phyloP scores from a whole-genome alignment of 35 echinoderm and acorn worm species.

The Lytechinus variegatus region DNA sequence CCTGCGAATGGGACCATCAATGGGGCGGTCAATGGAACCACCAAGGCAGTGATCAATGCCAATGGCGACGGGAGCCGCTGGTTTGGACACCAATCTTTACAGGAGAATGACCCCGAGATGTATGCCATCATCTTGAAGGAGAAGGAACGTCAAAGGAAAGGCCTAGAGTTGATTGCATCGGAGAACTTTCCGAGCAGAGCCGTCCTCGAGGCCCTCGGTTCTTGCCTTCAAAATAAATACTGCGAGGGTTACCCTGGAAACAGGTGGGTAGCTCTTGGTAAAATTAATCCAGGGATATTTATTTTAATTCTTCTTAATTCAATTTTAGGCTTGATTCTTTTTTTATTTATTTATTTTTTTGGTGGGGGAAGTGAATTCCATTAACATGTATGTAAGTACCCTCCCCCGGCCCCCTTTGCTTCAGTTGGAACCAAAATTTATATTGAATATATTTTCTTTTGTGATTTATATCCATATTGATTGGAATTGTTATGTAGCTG shows the following conservation, averaged over 20 bases:
- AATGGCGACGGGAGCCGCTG: conserved; percentile 41
- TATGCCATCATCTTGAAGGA: conserved; percentile 85
- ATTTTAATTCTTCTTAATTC: no score
- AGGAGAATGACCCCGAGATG: conserved; percentile 87
- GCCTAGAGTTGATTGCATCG: conserved; percentile 91
- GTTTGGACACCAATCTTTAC: conserved; percentile 83
- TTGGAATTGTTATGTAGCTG: no score
- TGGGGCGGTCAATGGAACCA: background rate
- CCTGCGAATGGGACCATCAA: background rate
- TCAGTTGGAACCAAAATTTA: no score
- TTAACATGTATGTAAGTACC: no score
- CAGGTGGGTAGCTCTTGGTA: conserved; percentile 51
- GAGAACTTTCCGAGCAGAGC: conserved; percentile 96
- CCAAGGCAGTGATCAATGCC: background rate
- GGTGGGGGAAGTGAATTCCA: no score
- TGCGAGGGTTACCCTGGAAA: conserved; percentile 97
- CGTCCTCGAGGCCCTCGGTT: conserved; percentile 86
- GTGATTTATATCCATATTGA: no score
- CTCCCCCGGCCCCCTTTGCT: no score
- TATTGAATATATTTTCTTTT: no score
- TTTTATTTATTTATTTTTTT: no score
- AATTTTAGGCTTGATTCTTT: no score
- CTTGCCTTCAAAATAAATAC: conserved; percentile 97
- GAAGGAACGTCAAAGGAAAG: conserved; percentile 74
- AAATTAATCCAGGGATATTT: no score